phyloP scores from a whole-genome alignment of 1,140 invertebrate species.

The Bilobella aurantiaca region DNA sequence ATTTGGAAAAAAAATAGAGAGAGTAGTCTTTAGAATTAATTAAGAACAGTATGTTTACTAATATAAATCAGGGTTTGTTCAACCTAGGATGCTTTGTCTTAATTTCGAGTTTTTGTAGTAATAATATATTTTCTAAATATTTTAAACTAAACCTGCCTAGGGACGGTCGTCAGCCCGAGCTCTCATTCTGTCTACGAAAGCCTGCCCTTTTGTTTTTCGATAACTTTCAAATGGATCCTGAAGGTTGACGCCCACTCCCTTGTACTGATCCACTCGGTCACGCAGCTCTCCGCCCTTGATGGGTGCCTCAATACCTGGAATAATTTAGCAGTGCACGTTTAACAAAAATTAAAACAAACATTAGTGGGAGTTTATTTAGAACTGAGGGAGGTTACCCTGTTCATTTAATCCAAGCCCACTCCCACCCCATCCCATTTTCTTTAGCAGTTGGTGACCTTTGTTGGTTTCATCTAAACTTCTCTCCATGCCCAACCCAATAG shows the following conservation, averaged over 20 bases:
- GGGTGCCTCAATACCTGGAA: slow-evolving; percentile 69
- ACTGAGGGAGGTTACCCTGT: slow-evolving; percentile 57
- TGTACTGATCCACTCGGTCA: slow-evolving; percentile 82
- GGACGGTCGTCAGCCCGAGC: slow-evolving; percentile 69
- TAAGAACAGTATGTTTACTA: no score
- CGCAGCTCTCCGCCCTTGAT: slow-evolving; percentile 79
- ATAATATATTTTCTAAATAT: no score
- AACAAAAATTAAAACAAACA: slow-evolving; percentile 1
- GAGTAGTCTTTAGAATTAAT: no score
- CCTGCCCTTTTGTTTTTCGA: slow-evolving; percentile 89
- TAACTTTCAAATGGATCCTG: slow-evolving; percentile 95
- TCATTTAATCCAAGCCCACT: slow-evolving; percentile 82
- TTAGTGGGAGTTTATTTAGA: neutral
- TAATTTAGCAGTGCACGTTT: neutral
- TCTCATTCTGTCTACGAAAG: slow-evolving; percentile 92
- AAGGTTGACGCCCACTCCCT: slow-evolving; percentile 76
- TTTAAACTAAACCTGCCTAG: no score
- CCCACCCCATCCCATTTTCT: slow-evolving; percentile 75
- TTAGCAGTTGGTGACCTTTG: slow-evolving; percentile 89
- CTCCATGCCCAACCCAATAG: slow-evolving; percentile 44
- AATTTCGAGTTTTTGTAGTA: no score
- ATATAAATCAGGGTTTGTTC: no score
- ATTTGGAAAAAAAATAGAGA: no score
- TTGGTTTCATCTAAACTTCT: slow-evolving; percentile 65
- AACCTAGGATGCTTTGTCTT: no score